Base-by-base conservation (phyloP, 2,113 vertebrate genomes). In the Rhea americana region DNA sequence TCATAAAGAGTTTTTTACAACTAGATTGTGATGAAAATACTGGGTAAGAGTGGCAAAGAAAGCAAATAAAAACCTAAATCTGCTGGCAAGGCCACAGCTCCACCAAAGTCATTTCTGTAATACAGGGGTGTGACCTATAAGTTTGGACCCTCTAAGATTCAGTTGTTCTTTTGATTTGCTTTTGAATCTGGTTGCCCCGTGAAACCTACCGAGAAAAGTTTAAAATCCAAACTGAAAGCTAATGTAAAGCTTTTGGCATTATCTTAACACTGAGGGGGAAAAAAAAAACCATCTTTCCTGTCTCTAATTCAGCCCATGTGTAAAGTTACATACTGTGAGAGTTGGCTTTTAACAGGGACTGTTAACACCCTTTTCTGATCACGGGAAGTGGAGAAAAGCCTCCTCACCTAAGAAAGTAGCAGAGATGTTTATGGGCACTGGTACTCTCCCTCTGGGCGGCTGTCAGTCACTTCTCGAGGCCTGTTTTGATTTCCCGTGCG, bases 261-360 rank as follows among this genome's bases (percentile, higher is more conserved):
- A 24, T 87, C 77, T 91, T 79, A 92, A 86, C 20, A 7, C 48
- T 70, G 71, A 82, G 85, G 79, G 53, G 53, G 28, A 91, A 93
- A 66, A 85, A 71, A 91, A 93, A 88, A 87, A 89, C 45, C 53
- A 67, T 87, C 85, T 93, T 93, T 93, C 90, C 89, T 90, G 77
- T 78, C 90, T 90, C 86, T 95, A 97, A 98, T 93, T 82, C 83
- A 73, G 92, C 65, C 93, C 97, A 96, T 65, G 74, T 97, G 96
- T 66, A 50, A 76, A 91, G 59, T 55, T 39, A 37, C 43, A 58
- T 8, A 26, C 75, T 63, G 82, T 3, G 26, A 35, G 56, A 18
- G 21, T 75, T 62, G 93, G 82, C 78, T 97, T 95, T 93, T 82
- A 80, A 82, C 85, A 72, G 91, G 82, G 93, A 84, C 56, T 63